phyloP scores from a whole-genome alignment of 1,140 invertebrate genomes.

The Plodia interpunctella region DNA sequence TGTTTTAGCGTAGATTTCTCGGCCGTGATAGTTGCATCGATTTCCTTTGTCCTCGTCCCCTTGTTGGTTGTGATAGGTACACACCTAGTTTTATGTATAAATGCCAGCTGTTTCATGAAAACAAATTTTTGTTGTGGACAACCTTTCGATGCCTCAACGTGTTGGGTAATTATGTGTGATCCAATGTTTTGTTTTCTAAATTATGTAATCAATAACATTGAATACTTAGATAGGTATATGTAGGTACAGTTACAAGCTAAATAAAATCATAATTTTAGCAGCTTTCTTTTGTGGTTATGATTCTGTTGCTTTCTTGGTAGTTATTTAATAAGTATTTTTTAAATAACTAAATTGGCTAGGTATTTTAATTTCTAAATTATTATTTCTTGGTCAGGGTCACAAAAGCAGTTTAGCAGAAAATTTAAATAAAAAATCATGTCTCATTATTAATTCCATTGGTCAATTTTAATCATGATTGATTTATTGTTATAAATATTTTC shows the following conservation, averaged over 20 bases:
- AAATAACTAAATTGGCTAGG: too few species aligned
- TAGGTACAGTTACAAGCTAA: background rate
- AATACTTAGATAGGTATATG: too few species aligned
- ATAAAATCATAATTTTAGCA: background rate
- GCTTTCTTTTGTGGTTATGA: background rate
- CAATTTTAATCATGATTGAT: background rate
- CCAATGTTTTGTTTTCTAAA: conserved; percentile 38
- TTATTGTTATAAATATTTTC: background rate
- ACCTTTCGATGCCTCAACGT: conserved; percentile 13
- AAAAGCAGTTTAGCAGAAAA: background rate
- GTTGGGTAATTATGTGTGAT: conserved; percentile 21
- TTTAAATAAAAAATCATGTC: background rate
- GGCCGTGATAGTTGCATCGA: conserved; percentile 48
- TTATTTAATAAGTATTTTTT: too few species aligned
- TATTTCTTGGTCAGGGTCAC: conserved; percentile 9
- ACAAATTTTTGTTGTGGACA: conserved; percentile 27
- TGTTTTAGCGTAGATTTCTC: conserved; percentile 14
- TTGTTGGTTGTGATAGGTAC: conserved; percentile 25
- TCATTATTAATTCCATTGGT: background rate
- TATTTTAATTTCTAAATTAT: background rate
- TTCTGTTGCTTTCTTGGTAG: too few species aligned
- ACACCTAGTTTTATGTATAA: conserved; percentile 21
- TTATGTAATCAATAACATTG: conserved; percentile 36
- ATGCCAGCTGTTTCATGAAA: conserved; percentile 38
- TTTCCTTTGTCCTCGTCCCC: conserved; percentile 72